Evolutionary conservation across 1,140 invertebrate genomes (phyloP), one percentile per base, ranked within the genome.

Genomic region (Amphibalanus amphitrite): DNA sequence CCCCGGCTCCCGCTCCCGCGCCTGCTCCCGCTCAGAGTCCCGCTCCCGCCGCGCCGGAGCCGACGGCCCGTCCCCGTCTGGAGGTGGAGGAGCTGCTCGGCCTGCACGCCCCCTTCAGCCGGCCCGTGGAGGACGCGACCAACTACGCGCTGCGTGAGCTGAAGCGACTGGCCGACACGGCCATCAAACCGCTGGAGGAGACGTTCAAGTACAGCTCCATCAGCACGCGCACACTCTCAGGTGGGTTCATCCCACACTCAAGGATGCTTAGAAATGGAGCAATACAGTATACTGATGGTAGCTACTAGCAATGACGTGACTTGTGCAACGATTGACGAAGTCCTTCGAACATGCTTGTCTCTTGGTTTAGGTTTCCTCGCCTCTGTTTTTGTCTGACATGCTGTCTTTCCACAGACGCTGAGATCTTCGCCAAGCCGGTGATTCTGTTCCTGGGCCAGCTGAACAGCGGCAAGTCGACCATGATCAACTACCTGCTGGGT

Each of bases 381-480:
- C n/a, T n/a, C n/a, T n/a, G n/a, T n/a, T n/a, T n/a, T n/a, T n/a
- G n/a, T n/a, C n/a, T n/a, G n/a, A n/a, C n/a, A 59, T 59, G 25
- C 25, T 25, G 25, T 59, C 13, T 25, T 74, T 76, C 78, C 77
- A 70, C 74, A 87, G 93, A 96, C 83, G 89, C 92, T 13, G 93
- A 96, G 84, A 94, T 96, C 78, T 94, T 95, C 80, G 93, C 92
- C 0, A 96, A 95, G 79, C 93, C 94, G 15, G 81, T 96, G 77
- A 85, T 96, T 67, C 81, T 97, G 0, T 93, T 97, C 77, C 90
- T 96, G 89, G 93, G 94, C 59, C 93, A 93, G 29, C 96, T 93
- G 92, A 94, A 91, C 77, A 92, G 92, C 74, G 94, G 94, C 75
- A 97, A 97, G 82, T 95, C 93, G 4, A 90, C 91, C 17, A 92